These are phyloP conservation scores for Acarapis woodi DNA, from an alignment of 1,140 invertebrate species.

Conservation along the genomic window DNA sequence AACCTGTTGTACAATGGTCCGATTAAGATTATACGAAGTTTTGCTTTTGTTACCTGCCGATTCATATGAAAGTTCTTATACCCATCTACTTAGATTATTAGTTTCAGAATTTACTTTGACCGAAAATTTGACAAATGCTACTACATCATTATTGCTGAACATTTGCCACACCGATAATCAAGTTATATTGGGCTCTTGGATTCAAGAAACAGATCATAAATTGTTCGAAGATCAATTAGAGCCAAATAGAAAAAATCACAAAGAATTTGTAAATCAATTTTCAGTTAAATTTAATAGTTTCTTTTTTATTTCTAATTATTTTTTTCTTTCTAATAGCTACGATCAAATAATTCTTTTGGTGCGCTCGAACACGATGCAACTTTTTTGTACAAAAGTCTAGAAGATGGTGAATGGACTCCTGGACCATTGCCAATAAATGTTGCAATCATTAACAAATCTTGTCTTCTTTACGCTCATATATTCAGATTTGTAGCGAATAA, in stretches of 20 bases:
- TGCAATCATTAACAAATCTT: slow-evolving; percentile 78
- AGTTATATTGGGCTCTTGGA: slow-evolving; percentile 52
- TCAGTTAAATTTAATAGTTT: background rate
- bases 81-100: slow-evolving; percentile 58
- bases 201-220: slow-evolving; percentile 81
- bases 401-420: slow-evolving; percentile 29
- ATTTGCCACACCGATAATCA: slow-evolving; percentile 65
- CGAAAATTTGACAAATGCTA: slow-evolving; percentile 77
- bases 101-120: slow-evolving; percentile 86
- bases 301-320: slow-evolving; percentile 3
- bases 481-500: slow-evolving; percentile 81
- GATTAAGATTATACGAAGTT: slow-evolving; percentile 66
- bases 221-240: slow-evolving; percentile 87
- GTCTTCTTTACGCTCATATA: slow-evolving; percentile 66
- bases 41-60: slow-evolving; percentile 48
- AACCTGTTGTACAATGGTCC: slow-evolving; percentile 65
- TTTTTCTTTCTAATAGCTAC: slow-evolving; percentile 28
- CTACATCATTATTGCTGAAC: slow-evolving; percentile 51
- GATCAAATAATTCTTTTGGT: slow-evolving; percentile 66
- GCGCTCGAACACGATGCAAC: slow-evolving; percentile 84
- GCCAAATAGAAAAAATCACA: slow-evolving; percentile 20
- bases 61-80: slow-evolving; percentile 55
- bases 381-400: slow-evolving; percentile 42
- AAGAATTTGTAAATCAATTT: slow-evolving; percentile 15
- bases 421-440: slow-evolving; percentile 81